Conservation (phyloP, 2,113 vertebrate species). For the Indicator indicator region DNA sequence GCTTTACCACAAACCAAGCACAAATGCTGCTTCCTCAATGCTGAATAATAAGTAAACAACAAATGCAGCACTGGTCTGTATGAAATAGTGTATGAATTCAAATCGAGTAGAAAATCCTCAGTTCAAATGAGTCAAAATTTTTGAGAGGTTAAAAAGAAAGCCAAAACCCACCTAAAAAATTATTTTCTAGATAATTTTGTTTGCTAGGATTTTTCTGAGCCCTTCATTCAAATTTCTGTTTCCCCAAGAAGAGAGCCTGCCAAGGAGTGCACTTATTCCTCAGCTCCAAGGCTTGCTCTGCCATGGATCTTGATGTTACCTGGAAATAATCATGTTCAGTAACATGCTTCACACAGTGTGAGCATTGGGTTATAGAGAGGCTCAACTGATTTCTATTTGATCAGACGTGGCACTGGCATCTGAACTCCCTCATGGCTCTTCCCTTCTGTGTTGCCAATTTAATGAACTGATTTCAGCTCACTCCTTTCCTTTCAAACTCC, state of each 20-base stretch:
- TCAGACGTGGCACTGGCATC: not conserved
- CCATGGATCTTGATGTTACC: not conserved
- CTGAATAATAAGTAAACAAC: not conserved
- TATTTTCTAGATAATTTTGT: not conserved
- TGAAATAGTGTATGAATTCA: not conserved
- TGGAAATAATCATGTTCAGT: not conserved
- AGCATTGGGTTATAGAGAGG: not conserved
- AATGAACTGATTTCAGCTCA: not conserved
- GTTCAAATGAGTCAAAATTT: not conserved
- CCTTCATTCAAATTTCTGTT: not conserved
- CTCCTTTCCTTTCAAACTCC: not conserved
- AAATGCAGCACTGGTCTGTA: not conserved
- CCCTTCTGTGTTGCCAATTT: not conserved
- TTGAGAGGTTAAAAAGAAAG: not conserved
- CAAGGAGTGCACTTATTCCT: not conserved
- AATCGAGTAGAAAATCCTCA: not conserved
- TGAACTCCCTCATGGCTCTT: not conserved
- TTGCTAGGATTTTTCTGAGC: not conserved
- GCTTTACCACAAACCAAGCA: not conserved
- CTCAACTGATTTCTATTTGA: not conserved
- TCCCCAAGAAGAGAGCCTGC: not conserved
- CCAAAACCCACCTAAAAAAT: not conserved
- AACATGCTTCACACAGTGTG: fast-evolving
- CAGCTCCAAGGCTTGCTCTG: not conserved
- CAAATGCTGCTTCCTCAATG: not conserved